These are phyloP conservation scores for Chamaea fasciata DNA, from an alignment of 2,113 vertebrate genomes.

Conservation along the genomic window DNA sequence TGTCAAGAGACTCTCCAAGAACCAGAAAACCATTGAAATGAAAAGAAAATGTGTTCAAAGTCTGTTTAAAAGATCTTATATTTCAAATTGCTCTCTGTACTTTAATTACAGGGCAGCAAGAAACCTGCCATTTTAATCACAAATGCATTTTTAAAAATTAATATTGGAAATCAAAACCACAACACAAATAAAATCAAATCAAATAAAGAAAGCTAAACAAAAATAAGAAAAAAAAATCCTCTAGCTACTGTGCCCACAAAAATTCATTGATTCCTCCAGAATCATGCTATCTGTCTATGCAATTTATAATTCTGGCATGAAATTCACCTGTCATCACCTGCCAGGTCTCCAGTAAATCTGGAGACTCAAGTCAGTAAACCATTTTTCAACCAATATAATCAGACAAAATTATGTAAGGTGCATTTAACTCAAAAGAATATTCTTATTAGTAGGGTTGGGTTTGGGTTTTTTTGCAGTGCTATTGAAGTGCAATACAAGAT, in stretches of 20 bases:
- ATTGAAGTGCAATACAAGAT: not conserved
- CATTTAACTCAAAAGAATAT: not conserved
- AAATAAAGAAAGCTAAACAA: not conserved
- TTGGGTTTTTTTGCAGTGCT: not conserved
- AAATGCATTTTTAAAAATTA: accelerated
- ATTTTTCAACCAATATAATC: not conserved
- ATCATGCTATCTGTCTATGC: not conserved
- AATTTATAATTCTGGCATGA: not conserved
- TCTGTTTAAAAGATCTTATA: not conserved
- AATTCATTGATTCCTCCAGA: not conserved
- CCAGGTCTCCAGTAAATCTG: not conserved
- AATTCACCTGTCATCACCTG: not conserved
- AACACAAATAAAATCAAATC: not conserved
- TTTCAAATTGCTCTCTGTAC: not conserved
- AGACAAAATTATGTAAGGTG: not conserved
- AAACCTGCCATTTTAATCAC: not conserved
- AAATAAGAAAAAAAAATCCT: not conserved
- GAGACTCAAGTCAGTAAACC: not conserved
- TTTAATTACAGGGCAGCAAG: not conserved
- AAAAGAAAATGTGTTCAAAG: not conserved
- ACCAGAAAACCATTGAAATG: not conserved
- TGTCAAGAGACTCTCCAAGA: not conserved
- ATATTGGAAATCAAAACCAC: not conserved
- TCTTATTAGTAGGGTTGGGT: not conserved
- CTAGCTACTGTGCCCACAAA: not conserved